Evolutionary conservation across 2,113 vertebrate species (phyloP), one percentile per base, ranked within the genome.

Genomic region (Stercorarius parasiticus): DNA sequence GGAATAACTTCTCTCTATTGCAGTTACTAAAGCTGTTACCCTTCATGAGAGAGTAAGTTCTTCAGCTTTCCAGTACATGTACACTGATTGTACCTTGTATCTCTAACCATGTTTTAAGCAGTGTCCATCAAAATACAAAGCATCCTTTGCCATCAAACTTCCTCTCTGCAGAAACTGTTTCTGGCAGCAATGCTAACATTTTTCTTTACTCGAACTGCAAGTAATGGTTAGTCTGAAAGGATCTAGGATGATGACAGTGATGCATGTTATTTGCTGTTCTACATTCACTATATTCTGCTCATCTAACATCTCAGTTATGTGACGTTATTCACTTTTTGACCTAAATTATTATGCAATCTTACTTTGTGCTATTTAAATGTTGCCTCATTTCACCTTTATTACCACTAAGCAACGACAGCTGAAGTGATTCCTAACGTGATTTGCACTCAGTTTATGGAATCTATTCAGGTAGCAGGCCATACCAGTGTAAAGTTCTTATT

Each of bases 301-400:
- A 82, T 65, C 36, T 45, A 82, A 70, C 50, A 40, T 69, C 22
- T 85, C 53, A 50, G 25, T 52, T 92, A 62, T 32, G 22, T 80
- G 84, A 86, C 38, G 15, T 76, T 85, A 69, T 22, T 92, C 45
- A 78, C n/a, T 89, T 94, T 91, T 89, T 89, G 49, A 95, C 88
- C 92, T 90, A 87, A 94, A 95, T 80, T 85, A 93, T 95, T 96
- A 91, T 29, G 45, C 87, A 95, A 93, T 77, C 88, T 66, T 84
- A 56, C 73, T 85, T 91, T 49, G 66, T 0, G 2, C 66, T 95
- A 80, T 95, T 94, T 95, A 88, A 89, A 95, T 94, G 66, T 80
- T 85, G 66, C 95, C 87, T 92, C 25, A 25, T 95, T 91, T 96
- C 77, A 97, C 94, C 89, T 92, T 85, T 61, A 93, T 53, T 72